Base-by-base conservation (phyloP, 1,140 invertebrate genomes). In the Drosophila murphyi region DNA sequence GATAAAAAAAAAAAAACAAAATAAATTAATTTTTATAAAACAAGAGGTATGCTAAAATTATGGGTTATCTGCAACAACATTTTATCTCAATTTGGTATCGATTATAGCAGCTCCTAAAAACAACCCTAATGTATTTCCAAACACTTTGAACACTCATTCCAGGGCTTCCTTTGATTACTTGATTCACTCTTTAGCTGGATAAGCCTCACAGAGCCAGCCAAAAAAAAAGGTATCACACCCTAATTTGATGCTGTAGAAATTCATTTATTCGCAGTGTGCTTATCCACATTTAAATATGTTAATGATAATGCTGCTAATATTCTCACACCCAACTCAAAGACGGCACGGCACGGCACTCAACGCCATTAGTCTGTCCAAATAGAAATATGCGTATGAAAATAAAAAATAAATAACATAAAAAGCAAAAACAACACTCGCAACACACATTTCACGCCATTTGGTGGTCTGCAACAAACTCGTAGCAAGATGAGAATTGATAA, bases 261-360 rank as follows among this genome's bases (percentile, higher is more conserved):
- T 77, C 62, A 73, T 59, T 72, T 48, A 77, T 47, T 70, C 43
- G 63, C 50, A 62, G 54, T 70, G 74, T 80, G 62, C 55, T 71
- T 75, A 60, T 45, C 57, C 63, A 52, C 70, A 77, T 83, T 83
- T 72, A 85, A 88, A 89, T 88, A 89, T 89, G 83, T 88, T 89
- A 88, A 88, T 83, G 85, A 68, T 72, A 72, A 72, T 72, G 70
- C 45, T 67, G 70, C 70, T 72, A 71, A 76, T 72, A 64, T 64
- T 71, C 73, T 69, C 63, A 47, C 54, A 51, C 73, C 72, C 70
- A 43, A 54, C 61, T 47, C 76, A 55, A 50, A 50, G 56, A 51
- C 35, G 0, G 20, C 20, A 20, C 20, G 20, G 20, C 20, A 20
- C 47, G 39, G 39, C 56, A 72, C 56, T 82, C 67, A 78, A 79